phyloP scores from a whole-genome alignment of 2,888 invertebrate species.

The Monochamus alternatus region DNA sequence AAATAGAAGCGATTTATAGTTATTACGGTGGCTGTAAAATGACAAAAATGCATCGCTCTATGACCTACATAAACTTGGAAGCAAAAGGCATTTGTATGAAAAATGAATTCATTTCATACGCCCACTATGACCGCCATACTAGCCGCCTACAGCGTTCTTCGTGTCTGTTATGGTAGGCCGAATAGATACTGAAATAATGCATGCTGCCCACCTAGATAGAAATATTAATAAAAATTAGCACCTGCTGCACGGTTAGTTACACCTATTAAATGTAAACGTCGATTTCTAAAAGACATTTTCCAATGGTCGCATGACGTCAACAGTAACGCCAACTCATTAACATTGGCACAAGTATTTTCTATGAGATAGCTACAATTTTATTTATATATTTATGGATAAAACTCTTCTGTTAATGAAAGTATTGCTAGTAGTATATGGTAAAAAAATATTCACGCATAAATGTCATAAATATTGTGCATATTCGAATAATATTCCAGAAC shows the following conservation, averaged over 20 bases:
- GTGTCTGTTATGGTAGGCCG: constrained; percentile 12
- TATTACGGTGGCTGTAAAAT: no score
- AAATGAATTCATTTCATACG: constrained; percentile 17
- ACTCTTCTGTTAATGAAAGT: neutral
- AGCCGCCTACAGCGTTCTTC: constrained; percentile 16
- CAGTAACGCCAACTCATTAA: neutral
- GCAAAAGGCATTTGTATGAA: constrained; percentile 10
- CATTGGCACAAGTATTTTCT: neutral
- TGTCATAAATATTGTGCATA: no score
- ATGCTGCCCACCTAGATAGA: constrained; percentile 28
- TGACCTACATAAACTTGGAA: constrained; percentile 15
- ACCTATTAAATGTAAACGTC: neutral
- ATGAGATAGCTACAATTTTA: no score
- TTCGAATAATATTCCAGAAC: no score
- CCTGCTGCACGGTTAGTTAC: constrained; percentile 16
- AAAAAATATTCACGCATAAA: no score
- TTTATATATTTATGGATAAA: neutral
- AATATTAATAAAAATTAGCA: constrained; percentile 29
- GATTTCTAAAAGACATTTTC: constrained; percentile 13
- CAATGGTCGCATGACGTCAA: constrained; percentile 9
- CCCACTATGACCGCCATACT: neutral
- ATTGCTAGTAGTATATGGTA: no score
- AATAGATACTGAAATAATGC: constrained; percentile 31
- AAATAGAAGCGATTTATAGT: no score
- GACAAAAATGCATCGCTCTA: neutral